Percentiles rank a stretch among this genome's conserved stretches.
These are phyloP conservation scores for Numida meleagris DNA, from an alignment of 2,113 vertebrate species.

Conservation along the genomic window DNA sequence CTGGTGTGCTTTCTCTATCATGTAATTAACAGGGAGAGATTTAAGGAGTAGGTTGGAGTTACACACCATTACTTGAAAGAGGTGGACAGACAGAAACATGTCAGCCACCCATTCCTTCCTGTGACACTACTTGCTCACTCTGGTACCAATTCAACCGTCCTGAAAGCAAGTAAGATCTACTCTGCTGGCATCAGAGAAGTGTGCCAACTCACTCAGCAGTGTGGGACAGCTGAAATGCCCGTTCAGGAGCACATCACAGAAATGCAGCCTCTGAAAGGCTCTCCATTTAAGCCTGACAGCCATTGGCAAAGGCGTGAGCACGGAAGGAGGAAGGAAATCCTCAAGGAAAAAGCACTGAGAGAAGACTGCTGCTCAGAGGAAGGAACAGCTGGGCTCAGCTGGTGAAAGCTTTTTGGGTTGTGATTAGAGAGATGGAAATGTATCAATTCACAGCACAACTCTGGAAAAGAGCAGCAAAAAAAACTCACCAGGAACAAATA, in stretches of 20 bases:
- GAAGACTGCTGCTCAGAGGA: neutral
- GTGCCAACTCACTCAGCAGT: neutral
- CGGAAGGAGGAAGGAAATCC: neutral
- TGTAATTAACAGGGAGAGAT: neutral
- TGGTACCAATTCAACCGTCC: too few relatives aligned
- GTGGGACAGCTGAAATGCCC: neutral
- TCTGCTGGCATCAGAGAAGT: rapidly evolving
- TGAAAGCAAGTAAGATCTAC: neutral
- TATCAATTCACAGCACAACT: neutral
- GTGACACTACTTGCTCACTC: neutral
- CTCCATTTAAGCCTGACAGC: neutral
- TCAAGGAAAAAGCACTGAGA: neutral
- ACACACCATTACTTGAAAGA: neutral
- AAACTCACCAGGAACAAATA: constrained; percentile 93
- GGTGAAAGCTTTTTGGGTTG: neutral
- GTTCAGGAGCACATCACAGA: rapidly evolving
- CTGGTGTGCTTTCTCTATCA: neutral
- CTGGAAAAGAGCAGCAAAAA: neutral
- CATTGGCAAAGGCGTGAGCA: neutral
- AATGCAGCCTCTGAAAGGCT: neutral
- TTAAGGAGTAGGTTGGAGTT: neutral
- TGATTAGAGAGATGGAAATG: neutral
- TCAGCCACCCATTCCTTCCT: neutral
- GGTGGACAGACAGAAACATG: neutral
- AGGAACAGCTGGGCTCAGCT: neutral